Evolutionary conservation across 2,113 vertebrate species (phyloP).

Genomic region (Paradisaea rubra): DNA sequence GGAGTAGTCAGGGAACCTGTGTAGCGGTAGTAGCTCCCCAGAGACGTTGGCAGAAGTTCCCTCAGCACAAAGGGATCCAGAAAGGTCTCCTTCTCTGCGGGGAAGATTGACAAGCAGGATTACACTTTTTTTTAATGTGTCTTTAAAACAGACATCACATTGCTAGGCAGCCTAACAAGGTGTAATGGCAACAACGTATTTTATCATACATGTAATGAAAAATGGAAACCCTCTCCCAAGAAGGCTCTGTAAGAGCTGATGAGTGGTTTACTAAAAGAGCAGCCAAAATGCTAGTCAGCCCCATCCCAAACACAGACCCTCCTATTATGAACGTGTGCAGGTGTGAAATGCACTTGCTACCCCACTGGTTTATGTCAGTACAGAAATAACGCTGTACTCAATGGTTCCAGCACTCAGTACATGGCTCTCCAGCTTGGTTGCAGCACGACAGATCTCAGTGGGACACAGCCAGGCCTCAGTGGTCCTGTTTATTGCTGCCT

Average conservation of each 20-base stretch:
- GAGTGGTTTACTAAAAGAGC: constrained; percentile 19
- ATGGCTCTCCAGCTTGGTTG: not conserved
- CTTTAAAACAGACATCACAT: constrained; percentile 23
- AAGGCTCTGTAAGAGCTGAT: not conserved
- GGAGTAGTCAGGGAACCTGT: constrained; percentile 92
- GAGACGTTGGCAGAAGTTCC: constrained; percentile 83
- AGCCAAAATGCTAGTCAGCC: constrained; percentile 7
- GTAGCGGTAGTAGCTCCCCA: constrained; percentile 94
- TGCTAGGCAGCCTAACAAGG: constrained; percentile 32
- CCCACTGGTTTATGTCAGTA: not conserved
- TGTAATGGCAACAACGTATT: constrained; percentile 42
- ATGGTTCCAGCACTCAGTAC: not conserved
- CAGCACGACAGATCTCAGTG: not conserved
- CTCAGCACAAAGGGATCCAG: constrained; percentile 92
- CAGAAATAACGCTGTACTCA: not conserved
- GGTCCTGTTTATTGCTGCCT: not conserved
- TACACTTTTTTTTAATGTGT: not conserved
- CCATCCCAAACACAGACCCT: not conserved
- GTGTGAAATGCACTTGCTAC: not conserved
- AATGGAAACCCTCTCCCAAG: not conserved
- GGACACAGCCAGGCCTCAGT: not conserved
- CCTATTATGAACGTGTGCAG: not conserved
- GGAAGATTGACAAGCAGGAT: constrained; percentile 34
- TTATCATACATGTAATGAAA: not conserved
- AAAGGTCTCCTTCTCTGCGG: constrained; percentile 94